These are phyloP conservation scores for Chrysotoxum bicinctum DNA, from an alignment of 2,888 invertebrate genomes.

Conservation along the genomic window DNA sequence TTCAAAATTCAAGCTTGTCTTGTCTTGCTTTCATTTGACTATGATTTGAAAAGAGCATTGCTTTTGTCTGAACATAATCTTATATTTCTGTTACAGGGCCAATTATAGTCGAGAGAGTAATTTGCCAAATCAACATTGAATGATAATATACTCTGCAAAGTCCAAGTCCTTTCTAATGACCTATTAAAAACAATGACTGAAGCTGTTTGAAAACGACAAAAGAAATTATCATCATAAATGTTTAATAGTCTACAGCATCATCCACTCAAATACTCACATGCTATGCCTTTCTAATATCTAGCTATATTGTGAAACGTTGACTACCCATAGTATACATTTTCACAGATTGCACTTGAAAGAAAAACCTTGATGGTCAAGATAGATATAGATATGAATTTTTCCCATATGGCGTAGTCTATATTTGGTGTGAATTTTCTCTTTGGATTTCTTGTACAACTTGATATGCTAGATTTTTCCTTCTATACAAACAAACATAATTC, in stretches of 20 bases:
- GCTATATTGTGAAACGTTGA: background rate
- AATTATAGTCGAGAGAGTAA: background rate
- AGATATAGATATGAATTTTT: background rate
- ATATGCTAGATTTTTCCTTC: background rate
- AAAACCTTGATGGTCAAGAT: background rate
- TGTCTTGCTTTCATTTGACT: too few relatives aligned
- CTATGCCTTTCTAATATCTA: background rate
- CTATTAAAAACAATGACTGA: background rate
- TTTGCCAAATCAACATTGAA: background rate
- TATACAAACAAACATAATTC: background rate
- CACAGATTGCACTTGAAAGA: background rate
- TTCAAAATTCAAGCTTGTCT: too few relatives aligned
- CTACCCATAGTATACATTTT: background rate
- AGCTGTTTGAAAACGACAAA: background rate
- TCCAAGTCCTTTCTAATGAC: background rate
- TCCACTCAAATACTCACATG: background rate
- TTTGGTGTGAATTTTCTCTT: constrained; percentile 14
- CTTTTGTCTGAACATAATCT: background rate
- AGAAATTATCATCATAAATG: constrained; percentile 13
- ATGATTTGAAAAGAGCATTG: background rate
- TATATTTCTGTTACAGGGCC: background rate
- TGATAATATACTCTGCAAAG: background rate
- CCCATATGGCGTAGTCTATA: background rate
- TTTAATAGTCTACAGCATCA: background rate
- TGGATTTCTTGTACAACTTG: constrained; percentile 2